Evolutionary conservation across 2,113 vertebrate genomes (phyloP).

Genomic region (Platycercus adscitus): DNA sequence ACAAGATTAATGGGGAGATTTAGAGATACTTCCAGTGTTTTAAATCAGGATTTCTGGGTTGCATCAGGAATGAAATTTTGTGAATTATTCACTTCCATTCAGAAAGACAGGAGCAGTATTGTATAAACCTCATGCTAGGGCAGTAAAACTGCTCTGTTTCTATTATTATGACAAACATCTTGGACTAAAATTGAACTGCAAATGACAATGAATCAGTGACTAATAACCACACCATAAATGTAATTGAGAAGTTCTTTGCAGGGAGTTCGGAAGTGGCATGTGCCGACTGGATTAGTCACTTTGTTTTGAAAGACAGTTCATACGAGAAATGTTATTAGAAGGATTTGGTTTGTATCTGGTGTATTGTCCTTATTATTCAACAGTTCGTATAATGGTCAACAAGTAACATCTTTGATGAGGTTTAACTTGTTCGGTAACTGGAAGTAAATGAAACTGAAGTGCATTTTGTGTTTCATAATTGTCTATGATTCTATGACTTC

Average conservation of each 20-base stretch:
- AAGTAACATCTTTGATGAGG: neutral
- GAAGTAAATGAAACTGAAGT: neutral
- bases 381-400: neutral
- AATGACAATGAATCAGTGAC: neutral
- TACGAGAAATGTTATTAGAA: neutral
- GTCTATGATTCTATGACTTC: neutral
- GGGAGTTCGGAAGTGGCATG: neutral
- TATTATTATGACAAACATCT: neutral
- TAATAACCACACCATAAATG: neutral
- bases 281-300: neutral
- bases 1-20: neutral
- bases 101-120: neutral
- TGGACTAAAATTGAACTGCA: conserved; percentile 6
- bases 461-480: neutral
- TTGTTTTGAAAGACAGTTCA: neutral
- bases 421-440: neutral
- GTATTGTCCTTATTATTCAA: neutral
- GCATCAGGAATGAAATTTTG: neutral
- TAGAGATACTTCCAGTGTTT: neutral
- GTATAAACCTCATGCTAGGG: neutral
- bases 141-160: neutral
- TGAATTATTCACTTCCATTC: neutral
- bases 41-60: neutral
- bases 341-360: neutral
- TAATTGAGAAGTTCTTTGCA: neutral